Percentiles rank a stretch among this genome's conserved stretches.
phyloP scores from a whole-genome alignment of 2,888 invertebrate species.

The Uropetala carovei region DNA sequence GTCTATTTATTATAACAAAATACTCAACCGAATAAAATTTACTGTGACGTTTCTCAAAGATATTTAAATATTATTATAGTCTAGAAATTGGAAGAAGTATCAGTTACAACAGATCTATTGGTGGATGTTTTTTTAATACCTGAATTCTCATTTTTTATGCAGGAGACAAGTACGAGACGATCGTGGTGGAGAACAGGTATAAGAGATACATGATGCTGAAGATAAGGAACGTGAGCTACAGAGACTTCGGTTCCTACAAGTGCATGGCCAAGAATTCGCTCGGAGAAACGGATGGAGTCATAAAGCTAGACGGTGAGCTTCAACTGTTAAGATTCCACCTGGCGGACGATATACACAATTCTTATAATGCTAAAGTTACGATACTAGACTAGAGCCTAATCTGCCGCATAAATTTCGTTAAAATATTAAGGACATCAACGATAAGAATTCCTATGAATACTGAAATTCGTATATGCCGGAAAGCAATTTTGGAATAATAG shows the following conservation, averaged over 20 bases:
- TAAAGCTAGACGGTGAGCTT: conserved; percentile 59
- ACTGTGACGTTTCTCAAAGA: too few relatives aligned
- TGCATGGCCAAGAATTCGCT: conserved; percentile 65
- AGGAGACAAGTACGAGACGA: conserved; percentile 72
- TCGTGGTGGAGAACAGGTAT: conserved; percentile 72
- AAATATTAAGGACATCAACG: too few relatives aligned
- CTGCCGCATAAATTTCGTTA: background rate
- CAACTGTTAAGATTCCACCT: background rate
- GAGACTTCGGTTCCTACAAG: conserved; percentile 71
- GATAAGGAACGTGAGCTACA: conserved; percentile 71
- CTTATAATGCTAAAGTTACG: background rate
- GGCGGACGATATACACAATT: background rate
- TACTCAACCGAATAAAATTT: too few relatives aligned
- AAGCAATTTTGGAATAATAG: too few relatives aligned
- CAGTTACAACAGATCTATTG: too few relatives aligned
- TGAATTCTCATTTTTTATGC: conserved; percentile 53
- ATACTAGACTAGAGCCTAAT: background rate
- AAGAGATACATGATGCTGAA: conserved; percentile 72
- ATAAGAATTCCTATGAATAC: too few relatives aligned
- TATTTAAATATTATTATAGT: too few relatives aligned
- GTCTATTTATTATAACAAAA: too few relatives aligned
- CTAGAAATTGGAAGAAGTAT: too few relatives aligned
- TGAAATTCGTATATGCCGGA: too few relatives aligned
- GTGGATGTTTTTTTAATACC: background rate
- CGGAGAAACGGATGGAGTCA: conserved; percentile 67